Conservation (phyloP, 2,113 vertebrate species). For the Pygoscelis antarcticus region DNA sequence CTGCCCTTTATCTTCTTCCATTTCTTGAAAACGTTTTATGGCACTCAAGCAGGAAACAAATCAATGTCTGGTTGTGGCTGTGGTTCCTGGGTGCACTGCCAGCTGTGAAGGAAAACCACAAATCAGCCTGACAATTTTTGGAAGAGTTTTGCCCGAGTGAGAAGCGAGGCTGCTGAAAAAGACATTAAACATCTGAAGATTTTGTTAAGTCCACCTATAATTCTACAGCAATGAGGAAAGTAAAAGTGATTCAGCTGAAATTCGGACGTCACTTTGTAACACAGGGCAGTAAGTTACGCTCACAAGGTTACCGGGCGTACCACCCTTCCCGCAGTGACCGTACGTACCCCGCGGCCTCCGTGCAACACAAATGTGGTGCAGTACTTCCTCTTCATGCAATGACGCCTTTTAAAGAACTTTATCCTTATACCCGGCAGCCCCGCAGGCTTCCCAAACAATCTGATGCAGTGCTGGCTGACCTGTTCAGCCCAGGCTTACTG, state of each 20-base stretch:
- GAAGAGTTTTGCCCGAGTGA: background rate
- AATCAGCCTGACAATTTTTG: background rate
- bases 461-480: background rate
- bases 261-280: background rate
- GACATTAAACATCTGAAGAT: background rate
- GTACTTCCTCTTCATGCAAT: background rate
- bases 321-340: background rate
- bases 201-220: background rate
- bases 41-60: background rate
- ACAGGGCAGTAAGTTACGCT: background rate
- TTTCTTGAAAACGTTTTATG: background rate
- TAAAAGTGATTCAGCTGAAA: background rate
- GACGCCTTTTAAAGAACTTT: background rate
- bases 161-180: background rate
- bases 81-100: background rate
- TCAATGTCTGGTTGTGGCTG: background rate
- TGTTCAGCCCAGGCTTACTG: background rate
- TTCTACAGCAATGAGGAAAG: background rate
- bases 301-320: background rate
- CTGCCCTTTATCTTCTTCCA: slow-evolving; percentile 40
- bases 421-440: background rate
- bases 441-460: background rate
- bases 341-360: background rate
- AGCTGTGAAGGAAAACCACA: background rate
- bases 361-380: fast-evolving